A percentile compares a stretch with the other conserved stretches of the same genome.
Conservation (phyloP, 2,113 vertebrate genomes). For the Sander vitreus region DNA sequence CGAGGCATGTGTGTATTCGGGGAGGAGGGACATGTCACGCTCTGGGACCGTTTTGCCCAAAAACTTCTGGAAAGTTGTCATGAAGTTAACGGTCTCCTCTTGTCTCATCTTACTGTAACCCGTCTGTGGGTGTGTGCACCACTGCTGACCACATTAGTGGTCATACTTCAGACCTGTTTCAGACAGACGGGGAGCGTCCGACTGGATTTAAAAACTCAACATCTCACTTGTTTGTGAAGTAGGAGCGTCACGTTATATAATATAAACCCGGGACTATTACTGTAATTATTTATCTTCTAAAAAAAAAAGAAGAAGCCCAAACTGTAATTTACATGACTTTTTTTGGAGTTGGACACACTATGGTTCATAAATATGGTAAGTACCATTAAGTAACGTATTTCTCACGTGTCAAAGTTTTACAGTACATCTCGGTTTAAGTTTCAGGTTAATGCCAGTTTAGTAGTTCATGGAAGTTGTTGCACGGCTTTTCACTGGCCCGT, state of each 20-base stretch:
- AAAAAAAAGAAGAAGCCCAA: neutral
- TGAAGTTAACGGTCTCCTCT: conserved; percentile 49
- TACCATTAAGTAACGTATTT: conserved; percentile 43
- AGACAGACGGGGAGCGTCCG: conserved; percentile 32
- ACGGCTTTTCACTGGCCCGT: conserved; percentile 1
- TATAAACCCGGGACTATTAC: neutral
- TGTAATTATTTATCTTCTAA: neutral
- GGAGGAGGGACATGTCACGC: conserved; percentile 58
- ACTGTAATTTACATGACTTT: conserved; percentile 41
- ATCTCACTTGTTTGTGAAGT: conserved; percentile 21
- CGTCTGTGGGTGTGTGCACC: conserved; percentile 49
- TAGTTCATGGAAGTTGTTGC: neutral
- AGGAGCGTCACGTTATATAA: conserved; percentile 9
- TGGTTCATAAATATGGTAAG: conserved; percentile 87
- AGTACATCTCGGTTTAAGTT: neutral
- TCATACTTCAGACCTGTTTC: neutral
- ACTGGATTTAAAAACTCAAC: conserved; percentile 33
- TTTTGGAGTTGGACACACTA: conserved; percentile 54
- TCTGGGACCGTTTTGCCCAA: conserved; percentile 35
- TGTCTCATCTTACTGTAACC: conserved; percentile 23
- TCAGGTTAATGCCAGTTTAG: conserved; percentile 20
- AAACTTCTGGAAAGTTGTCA: conserved; percentile 69
- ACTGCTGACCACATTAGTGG: conserved; percentile 14
- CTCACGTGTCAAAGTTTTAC: conserved; percentile 23
- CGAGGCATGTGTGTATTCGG: conserved; percentile 41